Percentiles rank a stretch among this genome's conserved stretches.
Conservation (phyloP, 1,140 invertebrate species). For the Ganaspis sp. region DNA sequence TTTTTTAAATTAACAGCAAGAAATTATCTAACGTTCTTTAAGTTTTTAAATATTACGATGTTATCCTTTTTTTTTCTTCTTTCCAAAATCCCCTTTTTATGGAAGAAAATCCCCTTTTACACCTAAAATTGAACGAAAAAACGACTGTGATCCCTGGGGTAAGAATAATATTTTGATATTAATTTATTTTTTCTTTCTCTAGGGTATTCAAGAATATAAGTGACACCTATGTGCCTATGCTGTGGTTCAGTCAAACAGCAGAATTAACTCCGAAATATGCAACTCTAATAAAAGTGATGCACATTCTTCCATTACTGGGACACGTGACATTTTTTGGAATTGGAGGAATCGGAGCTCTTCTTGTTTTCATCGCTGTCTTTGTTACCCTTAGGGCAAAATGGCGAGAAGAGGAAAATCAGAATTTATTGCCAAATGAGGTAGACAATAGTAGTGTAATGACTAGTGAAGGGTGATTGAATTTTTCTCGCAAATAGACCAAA, state of each 20-base stretch:
- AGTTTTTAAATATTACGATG: too few relatives aligned
- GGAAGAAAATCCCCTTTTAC: too few relatives aligned
- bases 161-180: too few relatives aligned
- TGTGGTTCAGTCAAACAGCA: conserved; percentile 86
- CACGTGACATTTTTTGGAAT: conserved; percentile 76
- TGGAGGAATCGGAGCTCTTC: conserved; percentile 74
- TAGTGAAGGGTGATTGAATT: conserved; percentile 39
- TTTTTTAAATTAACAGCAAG: too few relatives aligned
- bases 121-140: too few relatives aligned
- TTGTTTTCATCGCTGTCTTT: conserved; percentile 71
- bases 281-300: conserved; percentile 75
- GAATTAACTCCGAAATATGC: conserved; percentile 79
- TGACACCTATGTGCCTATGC: conserved; percentile 80
- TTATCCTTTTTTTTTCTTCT: too few relatives aligned
- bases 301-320: conserved; percentile 75
- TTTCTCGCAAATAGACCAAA: not conserved
- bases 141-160: too few relatives aligned
- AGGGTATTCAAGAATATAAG: conserved; percentile 78
- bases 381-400: conserved; percentile 59
- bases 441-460: conserved; percentile 27
- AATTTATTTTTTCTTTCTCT: conserved; percentile 53
- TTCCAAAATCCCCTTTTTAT: too few relatives aligned
- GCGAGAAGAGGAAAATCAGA: conserved; percentile 60
- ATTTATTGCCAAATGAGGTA: conserved; percentile 54
- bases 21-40: too few relatives aligned